These are phyloP conservation scores for Drosophila mauritiana DNA, from an alignment of 1,140 invertebrate genomes.

Conservation along the genomic window DNA sequence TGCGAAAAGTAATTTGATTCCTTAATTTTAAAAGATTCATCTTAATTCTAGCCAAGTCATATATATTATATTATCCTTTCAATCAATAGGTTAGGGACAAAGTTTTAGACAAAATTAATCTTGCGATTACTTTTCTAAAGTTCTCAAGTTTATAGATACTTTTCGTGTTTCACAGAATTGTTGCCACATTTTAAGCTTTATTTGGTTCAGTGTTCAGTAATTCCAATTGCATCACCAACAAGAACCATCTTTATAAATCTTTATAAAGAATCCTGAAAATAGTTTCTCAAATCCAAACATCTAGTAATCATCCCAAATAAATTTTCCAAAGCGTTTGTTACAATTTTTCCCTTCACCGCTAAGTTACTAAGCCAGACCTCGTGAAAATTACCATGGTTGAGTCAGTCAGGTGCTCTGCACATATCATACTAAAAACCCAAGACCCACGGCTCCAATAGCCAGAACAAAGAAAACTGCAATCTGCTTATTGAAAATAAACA, in stretches of 20 bases:
- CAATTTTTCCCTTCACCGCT: neutral
- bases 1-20: too few species aligned
- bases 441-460: constrained; percentile 6
- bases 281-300: neutral
- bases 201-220: too few species aligned
- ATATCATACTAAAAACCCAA: constrained; percentile 13
- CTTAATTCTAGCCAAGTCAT: too few species aligned
- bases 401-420: constrained; percentile 29
- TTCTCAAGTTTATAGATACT: too few species aligned
- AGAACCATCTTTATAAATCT: neutral
- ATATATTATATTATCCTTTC: too few species aligned
- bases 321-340: constrained; percentile 6
- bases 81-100: too few species aligned
- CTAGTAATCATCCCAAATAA: constrained; percentile 10
- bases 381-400: constrained; percentile 23
- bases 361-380: constrained; percentile 13
- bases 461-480: constrained; percentile 40
- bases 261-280: neutral
- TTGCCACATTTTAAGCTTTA: too few species aligned
- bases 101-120: too few species aligned
- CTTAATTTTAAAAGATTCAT: too few species aligned
- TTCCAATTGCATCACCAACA: neutral
- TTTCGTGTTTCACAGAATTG: too few species aligned
- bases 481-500: constrained; percentile 26
- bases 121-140: too few species aligned